Percentiles rank a stretch among this genome's conserved stretches.
These are phyloP conservation scores for Ancistrus triradiatus DNA, from an alignment of 2,113 vertebrate species.

Conservation along the genomic window DNA sequence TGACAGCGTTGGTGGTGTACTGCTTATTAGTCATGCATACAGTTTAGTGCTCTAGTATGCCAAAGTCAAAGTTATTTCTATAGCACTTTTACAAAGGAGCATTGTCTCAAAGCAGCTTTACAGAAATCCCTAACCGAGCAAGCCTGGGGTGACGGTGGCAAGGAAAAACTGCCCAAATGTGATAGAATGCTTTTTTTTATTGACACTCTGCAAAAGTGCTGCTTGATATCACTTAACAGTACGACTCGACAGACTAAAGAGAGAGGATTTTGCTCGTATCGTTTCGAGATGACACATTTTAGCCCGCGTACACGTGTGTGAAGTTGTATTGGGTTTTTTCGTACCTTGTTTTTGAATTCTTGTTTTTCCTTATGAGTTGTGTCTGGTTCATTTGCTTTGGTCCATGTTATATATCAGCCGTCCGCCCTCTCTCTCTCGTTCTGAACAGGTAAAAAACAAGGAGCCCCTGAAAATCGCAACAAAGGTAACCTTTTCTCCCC, in stretches of 20 bases:
- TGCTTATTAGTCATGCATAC: no score
- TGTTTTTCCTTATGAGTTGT: constrained; percentile 63
- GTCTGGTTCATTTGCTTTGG: constrained; percentile 66
- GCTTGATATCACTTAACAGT: no score
- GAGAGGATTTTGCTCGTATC: constrained; percentile 32
- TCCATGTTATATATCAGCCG: constrained; percentile 79
- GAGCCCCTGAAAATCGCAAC: constrained; percentile 99
- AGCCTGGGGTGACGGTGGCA: no score
- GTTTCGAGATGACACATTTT: constrained; percentile 63
- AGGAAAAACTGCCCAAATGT: no score
- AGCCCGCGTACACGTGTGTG: constrained; percentile 57
- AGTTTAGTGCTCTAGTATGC: no score
- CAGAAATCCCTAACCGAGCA: no score
- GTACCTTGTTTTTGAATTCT: constrained; percentile 55
- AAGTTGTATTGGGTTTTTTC: constrained; percentile 55
- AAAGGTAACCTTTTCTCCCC: constrained; percentile 85
- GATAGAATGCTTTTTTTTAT: no score
- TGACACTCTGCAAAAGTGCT: no score
- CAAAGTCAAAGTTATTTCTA: no score
- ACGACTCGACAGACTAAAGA: not conserved
- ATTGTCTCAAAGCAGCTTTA: no score
- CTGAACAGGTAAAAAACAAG: constrained; percentile 99
- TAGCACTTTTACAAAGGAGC: no score
- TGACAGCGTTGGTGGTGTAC: no score
- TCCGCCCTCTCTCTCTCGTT: constrained; percentile 86